Evolutionary conservation across 23 tunicate species (phyloP), one percentile per base, ranked within the genome.

Genomic region (Halocynthia aurantium): DNA sequence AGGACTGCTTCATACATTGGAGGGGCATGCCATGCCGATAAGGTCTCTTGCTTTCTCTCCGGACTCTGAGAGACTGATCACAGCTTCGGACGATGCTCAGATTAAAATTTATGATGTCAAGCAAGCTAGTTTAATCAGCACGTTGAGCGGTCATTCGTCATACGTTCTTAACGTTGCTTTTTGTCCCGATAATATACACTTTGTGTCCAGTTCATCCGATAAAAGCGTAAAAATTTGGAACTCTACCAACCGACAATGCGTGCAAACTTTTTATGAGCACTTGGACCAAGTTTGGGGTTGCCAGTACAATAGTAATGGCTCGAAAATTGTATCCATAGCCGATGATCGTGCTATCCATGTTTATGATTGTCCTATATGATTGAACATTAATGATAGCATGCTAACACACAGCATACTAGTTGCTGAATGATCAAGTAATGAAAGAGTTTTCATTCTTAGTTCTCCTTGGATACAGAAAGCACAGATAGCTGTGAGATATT

Each of bases 21-120:
- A 93, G 76, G 99, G 99, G 4, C 99, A 94, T 88, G 95, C 99
- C 6, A 94, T 94, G 99, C 95, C 99, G 4, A 86, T 94, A 12
- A 69, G 99, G 17, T 94, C 99, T 8, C 64, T 94, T 7, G 91
- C 99, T 15, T 94, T 94, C 78, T 94, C 99, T 50, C 91, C 99
- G 19, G 99, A 94, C 53, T 94, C 99, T 6, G 87, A 94, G 53
- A 70, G 90, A 53, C 86, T 94, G 60, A 84, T 87, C 9, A 87
- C 95, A 50, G 99, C 99, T 71, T 94, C 99, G 21, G 96, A 94
- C 82, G 99, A 94, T 74, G 96, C 97, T 22, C 99, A 94, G 60
- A 88, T 94, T 0, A 94, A 94, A 73, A 86, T 88, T 0, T 94
- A 88, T 72, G 99, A 94, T 84, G 99, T 88, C 12, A 94, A 84